Evolutionary conservation across 2,888 invertebrate genomes (phyloP).

Genomic region (Rhodophaea formosa): DNA sequence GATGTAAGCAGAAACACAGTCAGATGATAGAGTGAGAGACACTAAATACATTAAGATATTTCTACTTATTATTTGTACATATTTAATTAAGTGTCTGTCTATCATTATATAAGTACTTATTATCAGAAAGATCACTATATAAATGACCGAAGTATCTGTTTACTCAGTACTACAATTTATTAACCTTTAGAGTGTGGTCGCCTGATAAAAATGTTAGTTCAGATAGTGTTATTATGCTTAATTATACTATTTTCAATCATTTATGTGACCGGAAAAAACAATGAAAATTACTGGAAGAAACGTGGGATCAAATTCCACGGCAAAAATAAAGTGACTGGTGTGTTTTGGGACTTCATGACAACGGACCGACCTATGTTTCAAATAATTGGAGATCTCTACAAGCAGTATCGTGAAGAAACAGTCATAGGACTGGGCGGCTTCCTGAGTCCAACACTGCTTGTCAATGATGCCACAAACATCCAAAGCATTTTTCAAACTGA

Average conservation of each 20-base stretch:
- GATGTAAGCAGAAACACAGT: no score
- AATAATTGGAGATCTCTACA: slow-evolving; percentile 32
- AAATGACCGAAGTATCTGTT: not conserved
- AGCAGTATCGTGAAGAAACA: slow-evolving; percentile 34
- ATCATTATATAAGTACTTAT: no score
- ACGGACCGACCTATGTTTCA: slow-evolving; percentile 32
- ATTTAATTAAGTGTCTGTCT: no score
- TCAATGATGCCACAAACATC: slow-evolving; percentile 45
- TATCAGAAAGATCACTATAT: no score
- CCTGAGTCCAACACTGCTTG: slow-evolving; percentile 35
- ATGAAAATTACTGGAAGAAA: slow-evolving; percentile 47
- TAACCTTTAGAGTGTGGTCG: not conserved
- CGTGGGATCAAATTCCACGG: slow-evolving; percentile 40
- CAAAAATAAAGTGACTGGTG: slow-evolving; percentile 36
- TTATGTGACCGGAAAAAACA: slow-evolving; percentile 29
- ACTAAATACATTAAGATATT: no score
- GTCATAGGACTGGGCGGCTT: slow-evolving; percentile 34
- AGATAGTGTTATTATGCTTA: not conserved
- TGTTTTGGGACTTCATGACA: slow-evolving; percentile 38
- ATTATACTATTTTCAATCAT: not conserved
- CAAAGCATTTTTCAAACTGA: slow-evolving; percentile 44
- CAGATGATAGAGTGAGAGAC: no score
- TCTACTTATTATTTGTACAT: no score
- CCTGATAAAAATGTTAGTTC: not conserved
- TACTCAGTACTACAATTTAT: not conserved